Conservation (phyloP, 2,888 invertebrate species). For the Ophion ellenae region DNA sequence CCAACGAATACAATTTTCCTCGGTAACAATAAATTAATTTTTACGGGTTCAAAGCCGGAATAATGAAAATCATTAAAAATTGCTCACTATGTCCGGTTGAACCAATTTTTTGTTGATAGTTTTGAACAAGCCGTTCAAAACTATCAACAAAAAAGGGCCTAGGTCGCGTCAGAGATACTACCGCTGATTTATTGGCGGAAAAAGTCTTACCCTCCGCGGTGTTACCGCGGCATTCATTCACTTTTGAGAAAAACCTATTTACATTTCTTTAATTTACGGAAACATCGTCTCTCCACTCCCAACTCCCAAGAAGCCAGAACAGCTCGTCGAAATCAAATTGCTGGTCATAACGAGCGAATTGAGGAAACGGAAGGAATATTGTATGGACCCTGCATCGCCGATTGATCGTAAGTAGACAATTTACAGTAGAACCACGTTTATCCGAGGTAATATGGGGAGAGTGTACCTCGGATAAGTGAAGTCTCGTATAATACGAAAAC, state of each 20-base stretch:
- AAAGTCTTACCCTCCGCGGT: not conserved
- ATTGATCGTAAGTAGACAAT: too few species aligned
- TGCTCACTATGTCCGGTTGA: not conserved
- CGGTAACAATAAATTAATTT: not conserved
- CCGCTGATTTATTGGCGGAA: not conserved
- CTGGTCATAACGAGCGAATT: too few species aligned
- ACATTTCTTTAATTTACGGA: not conserved
- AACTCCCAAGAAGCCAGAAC: not conserved
- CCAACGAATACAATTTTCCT: not conserved
- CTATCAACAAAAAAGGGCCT: not conserved
- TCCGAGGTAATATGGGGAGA: too few species aligned
- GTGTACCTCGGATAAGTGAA: too few species aligned
- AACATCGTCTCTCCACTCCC: not conserved
- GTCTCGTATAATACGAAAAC: too few species aligned
- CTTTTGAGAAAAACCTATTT: not conserved
- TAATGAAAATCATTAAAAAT: not conserved
- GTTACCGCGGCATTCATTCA: not conserved
- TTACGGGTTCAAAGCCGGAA: not conserved
- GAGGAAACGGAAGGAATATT: too few species aligned
- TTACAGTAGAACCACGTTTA: too few species aligned
- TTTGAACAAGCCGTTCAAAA: not conserved
- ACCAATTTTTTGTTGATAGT: not conserved
- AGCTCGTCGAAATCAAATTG: too few species aligned
- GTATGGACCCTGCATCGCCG: too few species aligned
- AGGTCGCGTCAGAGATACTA: not conserved